Evolutionary conservation across 2,113 vertebrate genomes (phyloP).

Genomic region (Casuarius casuarius): DNA sequence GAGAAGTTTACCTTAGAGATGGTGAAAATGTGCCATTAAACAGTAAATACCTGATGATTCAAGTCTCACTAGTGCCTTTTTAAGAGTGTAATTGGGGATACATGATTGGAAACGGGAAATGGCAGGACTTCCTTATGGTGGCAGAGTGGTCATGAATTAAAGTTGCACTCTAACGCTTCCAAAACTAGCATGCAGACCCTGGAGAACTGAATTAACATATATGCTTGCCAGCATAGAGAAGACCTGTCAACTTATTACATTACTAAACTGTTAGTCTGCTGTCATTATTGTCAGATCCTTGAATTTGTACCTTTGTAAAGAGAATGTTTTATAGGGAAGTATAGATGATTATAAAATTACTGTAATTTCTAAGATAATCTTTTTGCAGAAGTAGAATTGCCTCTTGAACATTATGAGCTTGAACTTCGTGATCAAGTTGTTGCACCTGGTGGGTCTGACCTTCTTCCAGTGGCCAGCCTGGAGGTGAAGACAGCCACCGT

Average conservation of each 20-base stretch:
- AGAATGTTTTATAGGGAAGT: background rate
- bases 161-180: background rate
- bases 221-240: background rate
- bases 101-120: background rate
- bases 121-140: background rate
- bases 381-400: conserved; percentile 68
- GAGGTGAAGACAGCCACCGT: conserved; percentile 48
- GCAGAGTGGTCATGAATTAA: background rate
- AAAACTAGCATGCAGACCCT: background rate
- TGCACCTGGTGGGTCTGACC: background rate
- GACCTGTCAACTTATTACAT: background rate
- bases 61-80: background rate
- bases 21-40: no score
- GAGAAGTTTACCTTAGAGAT: background rate
- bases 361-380: background rate
- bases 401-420: conserved; percentile 58
- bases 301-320: background rate
- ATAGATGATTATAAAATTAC: no score
- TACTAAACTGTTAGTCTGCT: no score
- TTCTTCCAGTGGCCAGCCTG: conserved; percentile 51
- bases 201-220: background rate
- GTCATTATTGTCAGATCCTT: background rate
- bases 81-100: background rate
- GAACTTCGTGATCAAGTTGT: background rate
- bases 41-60: background rate